Percentiles rank a stretch among this genome's conserved stretches.
phyloP scores from a whole-genome alignment of 1,140 invertebrate genomes.

The Drosophila ironensis region DNA sequence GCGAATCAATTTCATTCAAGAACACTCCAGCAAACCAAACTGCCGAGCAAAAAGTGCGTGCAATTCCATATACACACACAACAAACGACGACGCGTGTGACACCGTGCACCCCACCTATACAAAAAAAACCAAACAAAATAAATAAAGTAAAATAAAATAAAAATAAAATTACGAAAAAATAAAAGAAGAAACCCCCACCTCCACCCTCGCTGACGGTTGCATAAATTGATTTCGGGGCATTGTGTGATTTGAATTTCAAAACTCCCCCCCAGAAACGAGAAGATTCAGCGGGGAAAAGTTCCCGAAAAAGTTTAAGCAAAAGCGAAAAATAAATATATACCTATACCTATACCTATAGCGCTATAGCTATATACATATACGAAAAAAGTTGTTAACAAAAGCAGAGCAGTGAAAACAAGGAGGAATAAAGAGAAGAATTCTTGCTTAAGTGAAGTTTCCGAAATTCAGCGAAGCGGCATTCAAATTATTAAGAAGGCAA shows the following conservation, averaged over 20 bases:
- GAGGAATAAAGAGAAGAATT: slow-evolving; percentile 24
- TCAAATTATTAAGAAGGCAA: slow-evolving; percentile 38
- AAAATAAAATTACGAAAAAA: background rate
- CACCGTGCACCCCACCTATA: slow-evolving; percentile 5
- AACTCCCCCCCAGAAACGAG: slow-evolving; percentile 20
- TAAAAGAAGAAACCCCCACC: background rate
- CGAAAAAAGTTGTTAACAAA: too few relatives aligned
- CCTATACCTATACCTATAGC: too few relatives aligned
- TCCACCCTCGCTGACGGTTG: slow-evolving; percentile 30
- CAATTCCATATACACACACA: slow-evolving; percentile 30
- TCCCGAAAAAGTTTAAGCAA: slow-evolving; percentile 22
- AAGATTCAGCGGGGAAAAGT: slow-evolving; percentile 20
- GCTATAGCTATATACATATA: background rate
- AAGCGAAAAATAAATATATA: slow-evolving; percentile 5
- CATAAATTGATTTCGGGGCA: slow-evolving; percentile 64
- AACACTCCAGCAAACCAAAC: background rate
- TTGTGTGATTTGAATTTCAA: slow-evolving; percentile 76
- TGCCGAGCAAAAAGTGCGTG: slow-evolving; percentile 46
- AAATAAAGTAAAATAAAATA: background rate
- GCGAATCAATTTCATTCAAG: background rate
- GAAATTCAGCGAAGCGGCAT: slow-evolving; percentile 42
- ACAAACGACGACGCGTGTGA: slow-evolving; percentile 40
- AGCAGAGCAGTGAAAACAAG: slow-evolving; percentile 77
- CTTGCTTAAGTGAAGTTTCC: slow-evolving; percentile 70
- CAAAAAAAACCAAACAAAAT: background rate